A percentile compares a stretch with the other conserved stretches of the same genome.
These are phyloP conservation scores for Halictus quadricinctus DNA, from an alignment of 2,888 invertebrate genomes.

Conservation along the genomic window DNA sequence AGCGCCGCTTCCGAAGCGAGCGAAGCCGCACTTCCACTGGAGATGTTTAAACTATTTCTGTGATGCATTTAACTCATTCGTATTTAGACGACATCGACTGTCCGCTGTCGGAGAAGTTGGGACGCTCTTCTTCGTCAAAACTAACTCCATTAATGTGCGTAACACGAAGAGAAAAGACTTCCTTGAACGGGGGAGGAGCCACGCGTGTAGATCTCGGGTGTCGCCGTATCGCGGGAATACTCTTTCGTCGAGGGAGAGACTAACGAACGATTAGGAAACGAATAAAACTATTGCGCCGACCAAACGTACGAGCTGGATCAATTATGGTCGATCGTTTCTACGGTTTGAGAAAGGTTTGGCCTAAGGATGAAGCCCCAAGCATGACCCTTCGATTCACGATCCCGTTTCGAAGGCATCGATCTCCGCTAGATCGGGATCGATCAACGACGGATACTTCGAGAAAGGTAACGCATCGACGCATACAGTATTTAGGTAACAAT, in stretches of 20 bases:
- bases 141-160: not conserved
- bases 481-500: constrained; percentile 52
- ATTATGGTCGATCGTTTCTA: constrained; percentile 21
- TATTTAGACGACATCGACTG: not conserved
- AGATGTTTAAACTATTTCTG: constrained; percentile 24
- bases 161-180: not conserved
- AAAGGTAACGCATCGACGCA: constrained; percentile 38
- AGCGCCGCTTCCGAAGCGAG: constrained; percentile 30
- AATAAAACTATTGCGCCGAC: constrained; percentile 25
- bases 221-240: not conserved
- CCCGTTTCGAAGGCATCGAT: constrained; percentile 26
- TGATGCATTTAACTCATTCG: constrained; percentile 10
- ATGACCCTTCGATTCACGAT: constrained; percentile 38
- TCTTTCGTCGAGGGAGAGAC: not conserved
- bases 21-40: constrained; percentile 1
- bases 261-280: constrained; percentile 18
- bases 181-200: no score
- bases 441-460: constrained; percentile 45
- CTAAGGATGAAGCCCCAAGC: constrained; percentile 60
- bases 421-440: constrained; percentile 28
- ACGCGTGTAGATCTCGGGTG: not conserved
- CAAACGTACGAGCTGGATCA: constrained; percentile 17
- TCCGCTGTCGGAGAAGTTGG: not conserved
- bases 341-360: constrained; percentile 52
- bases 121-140: constrained; percentile 12